Evolutionary conservation across 2,888 invertebrate genomes (phyloP), one percentile per base, ranked within the genome.

Genomic region (Nipponacmea schrenckii): DNA sequence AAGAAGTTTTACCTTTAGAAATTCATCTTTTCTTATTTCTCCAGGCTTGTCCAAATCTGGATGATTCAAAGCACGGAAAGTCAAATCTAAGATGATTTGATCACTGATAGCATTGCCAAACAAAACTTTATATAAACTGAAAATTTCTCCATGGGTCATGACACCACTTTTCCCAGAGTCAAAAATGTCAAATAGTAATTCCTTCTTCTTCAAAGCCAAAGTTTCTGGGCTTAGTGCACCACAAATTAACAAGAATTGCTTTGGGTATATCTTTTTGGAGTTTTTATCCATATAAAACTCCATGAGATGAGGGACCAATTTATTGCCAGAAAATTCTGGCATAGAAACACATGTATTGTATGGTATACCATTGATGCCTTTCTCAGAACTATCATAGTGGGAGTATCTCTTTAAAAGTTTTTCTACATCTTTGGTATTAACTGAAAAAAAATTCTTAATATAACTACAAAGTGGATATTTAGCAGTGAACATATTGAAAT

Each of bases 111-210:
- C 75, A 20, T 77, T 70, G 20, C 77, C 75, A 63, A 82, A 79
- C 62, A 83, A 67, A 0, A 80, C 72, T 66, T 82, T 82, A 76
- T 82, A 84, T 26, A 83, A 73, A 24, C 82, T 73, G 70, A 80
- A 84, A 66, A 83, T 76, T 46, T 80, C 83, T 67, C 83, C 81
- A 72, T 84, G 82, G 8, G 79, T 81, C 31, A 84, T 73, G 1
- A 77, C 50, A 27, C 77, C 79, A 63, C 79, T 77, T 31, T 78
- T 78, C 70, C 82, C 77, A 7, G 79, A 79, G 66, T 84, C 81
- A 68, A 82, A 80, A 69, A 82, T 62, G 56, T 83, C 81, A 76
- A 84, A 84, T 63, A 84, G 65, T 67, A 78, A 80, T 64, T 80
- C 78, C 70, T 84, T 84, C 69, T 84, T 84, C 48, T 76, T 79